Evolutionary conservation across 2,797 vertebrate species (phyloP).

Genomic region (Manis crassicaudata): DNA sequence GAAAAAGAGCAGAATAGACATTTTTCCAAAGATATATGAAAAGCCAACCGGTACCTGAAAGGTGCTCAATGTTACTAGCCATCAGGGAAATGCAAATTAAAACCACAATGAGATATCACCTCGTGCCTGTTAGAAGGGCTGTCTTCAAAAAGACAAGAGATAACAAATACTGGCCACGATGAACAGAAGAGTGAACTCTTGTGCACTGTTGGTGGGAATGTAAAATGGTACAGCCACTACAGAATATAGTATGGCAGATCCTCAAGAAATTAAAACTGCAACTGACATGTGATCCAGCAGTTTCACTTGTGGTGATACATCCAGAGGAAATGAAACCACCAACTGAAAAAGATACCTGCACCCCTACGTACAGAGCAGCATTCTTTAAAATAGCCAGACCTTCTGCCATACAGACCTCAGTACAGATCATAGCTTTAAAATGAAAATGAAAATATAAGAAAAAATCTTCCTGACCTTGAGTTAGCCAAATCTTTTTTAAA

Average conservation of each 20-base stretch:
- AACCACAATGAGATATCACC: background rate
- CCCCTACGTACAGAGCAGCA: no score
- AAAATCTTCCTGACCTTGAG: background rate
- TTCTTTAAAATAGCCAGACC: no score
- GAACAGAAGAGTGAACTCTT: background rate
- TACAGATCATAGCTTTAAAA: background rate
- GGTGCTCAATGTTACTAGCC: background rate
- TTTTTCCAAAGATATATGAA: background rate
- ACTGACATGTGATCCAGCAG: no score
- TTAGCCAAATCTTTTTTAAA: background rate
- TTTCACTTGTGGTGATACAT: no score
- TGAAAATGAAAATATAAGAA: background rate
- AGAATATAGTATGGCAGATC: background rate
- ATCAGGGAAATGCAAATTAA: background rate
- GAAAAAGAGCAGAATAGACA: background rate
- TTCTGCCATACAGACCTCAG: background rate
- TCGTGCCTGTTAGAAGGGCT: background rate
- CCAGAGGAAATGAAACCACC: no score
- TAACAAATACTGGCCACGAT: background rate
- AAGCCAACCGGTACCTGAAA: background rate
- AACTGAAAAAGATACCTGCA: no score
- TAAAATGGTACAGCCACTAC: background rate
- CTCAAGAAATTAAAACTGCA: background rate
- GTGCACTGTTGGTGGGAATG: background rate
- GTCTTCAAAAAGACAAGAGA: no score